phyloP scores from a whole-genome alignment of 2,888 invertebrate genomes.

The Mellilla xanthometata region DNA sequence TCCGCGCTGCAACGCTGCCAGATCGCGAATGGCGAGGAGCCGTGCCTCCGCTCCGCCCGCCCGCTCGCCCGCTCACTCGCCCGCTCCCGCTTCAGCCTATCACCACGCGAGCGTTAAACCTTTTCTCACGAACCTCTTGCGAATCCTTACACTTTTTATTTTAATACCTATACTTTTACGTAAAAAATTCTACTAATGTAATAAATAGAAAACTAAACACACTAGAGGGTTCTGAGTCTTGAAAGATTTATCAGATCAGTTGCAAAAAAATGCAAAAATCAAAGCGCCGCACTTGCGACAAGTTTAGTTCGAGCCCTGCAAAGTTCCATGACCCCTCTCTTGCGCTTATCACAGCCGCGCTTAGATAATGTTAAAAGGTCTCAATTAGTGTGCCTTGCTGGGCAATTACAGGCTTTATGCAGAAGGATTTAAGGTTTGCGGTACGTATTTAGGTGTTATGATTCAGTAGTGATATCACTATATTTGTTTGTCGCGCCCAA shows the following conservation, averaged over 20 bases:
- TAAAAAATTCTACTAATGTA: too few relatives aligned
- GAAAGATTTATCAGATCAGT: constrained; percentile 5
- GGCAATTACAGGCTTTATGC: constrained; percentile 32
- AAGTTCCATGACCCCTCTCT: constrained; percentile 75
- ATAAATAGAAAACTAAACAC: too few relatives aligned
- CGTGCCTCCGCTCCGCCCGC: neutral
- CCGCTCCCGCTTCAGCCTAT: constrained; percentile 5
- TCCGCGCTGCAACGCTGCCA: constrained; percentile 64
- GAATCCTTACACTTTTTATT: neutral
- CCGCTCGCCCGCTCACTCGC: neutral
- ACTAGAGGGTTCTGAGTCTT: too few relatives aligned
- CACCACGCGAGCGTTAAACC: constrained; percentile 22
- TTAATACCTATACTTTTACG: neutral
- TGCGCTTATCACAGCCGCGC: constrained; percentile 65
- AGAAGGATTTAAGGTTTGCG: constrained; percentile 29
- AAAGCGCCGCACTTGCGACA: constrained; percentile 37
- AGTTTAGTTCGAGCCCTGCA: constrained; percentile 50
- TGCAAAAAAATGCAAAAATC: constrained; percentile 23
- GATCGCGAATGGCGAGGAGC: constrained; percentile 59
- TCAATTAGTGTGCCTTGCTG: constrained; percentile 33
- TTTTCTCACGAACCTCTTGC: constrained; percentile 39
- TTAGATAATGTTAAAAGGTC: constrained; percentile 46
- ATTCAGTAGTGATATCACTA: constrained; percentile 49
- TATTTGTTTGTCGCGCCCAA: constrained; percentile 49
- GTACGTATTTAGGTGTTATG: constrained; percentile 28